These are phyloP conservation scores for Drosophila sp. DNA, from an alignment of 1,140 invertebrate genomes.

Conservation along the genomic window DNA sequence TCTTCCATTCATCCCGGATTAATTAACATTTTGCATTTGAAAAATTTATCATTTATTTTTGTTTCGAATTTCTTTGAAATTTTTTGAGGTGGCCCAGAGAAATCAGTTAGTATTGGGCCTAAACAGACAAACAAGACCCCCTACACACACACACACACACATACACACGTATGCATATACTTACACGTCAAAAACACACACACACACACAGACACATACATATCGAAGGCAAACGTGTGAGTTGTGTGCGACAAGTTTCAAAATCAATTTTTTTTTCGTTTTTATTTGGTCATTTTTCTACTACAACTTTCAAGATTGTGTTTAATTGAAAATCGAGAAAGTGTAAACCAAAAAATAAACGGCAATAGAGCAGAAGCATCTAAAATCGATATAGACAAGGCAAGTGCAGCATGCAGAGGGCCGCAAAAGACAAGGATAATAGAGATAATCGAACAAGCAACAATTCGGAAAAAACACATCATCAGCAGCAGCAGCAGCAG, in stretches of 20 bases:
- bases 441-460: slow-evolving; percentile 24
- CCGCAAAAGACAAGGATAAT: slow-evolving; percentile 59
- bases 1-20: background rate
- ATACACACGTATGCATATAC: background rate
- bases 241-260: slow-evolving; percentile 1
- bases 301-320: background rate
- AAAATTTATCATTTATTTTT: background rate
- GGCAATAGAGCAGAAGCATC: background rate
- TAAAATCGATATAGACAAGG: background rate
- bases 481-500: slow-evolving; percentile 30
- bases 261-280: background rate
- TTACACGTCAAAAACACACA: too few species aligned
- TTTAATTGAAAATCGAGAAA: slow-evolving; percentile 5
- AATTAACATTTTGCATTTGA: background rate
- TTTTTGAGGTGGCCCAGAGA: slow-evolving; percentile 16
- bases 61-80: background rate
- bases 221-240: background rate
- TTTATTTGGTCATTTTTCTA: background rate
- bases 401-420: slow-evolving; percentile 56
- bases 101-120: slow-evolving; percentile 28
- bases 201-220: slow-evolving; percentile 1
- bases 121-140: background rate
- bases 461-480: background rate
- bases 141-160: slow-evolving; percentile 23
- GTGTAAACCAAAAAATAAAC: background rate